Conservation (phyloP, 92 coral and sea anemone species). For the Epizoanthus stellaris region DNA sequence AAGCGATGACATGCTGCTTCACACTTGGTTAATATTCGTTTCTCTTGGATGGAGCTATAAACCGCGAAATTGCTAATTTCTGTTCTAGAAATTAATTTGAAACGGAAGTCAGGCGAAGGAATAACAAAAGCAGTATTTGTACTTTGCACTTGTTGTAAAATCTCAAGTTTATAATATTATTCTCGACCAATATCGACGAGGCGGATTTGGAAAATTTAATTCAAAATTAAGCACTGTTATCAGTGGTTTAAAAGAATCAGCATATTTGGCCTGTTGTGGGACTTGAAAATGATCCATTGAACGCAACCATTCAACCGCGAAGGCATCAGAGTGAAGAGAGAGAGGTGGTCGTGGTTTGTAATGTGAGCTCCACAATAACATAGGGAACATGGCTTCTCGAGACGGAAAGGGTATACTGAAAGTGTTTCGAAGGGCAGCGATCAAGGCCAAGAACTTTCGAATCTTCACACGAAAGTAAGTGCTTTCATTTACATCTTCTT, state of each 20-base stretch:
- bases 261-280: neutral
- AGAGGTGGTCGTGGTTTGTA: neutral
- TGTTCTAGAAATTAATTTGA: slow-evolving; percentile 16
- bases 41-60: slow-evolving; percentile 8
- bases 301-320: slow-evolving; percentile 21
- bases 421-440: slow-evolving; percentile 84
- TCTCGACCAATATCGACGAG: neutral
- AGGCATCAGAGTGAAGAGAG: neutral
- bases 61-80: neutral
- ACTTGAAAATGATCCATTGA: neutral
- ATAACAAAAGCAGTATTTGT: neutral
- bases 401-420: slow-evolving; percentile 60
- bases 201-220: neutral
- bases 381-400: slow-evolving; percentile 55
- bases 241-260: neutral
- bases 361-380: slow-evolving; percentile 5
- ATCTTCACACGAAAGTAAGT: slow-evolving; percentile 82
- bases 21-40: slow-evolving; percentile 8
- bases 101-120: slow-evolving; percentile 1
- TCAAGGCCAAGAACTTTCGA: slow-evolving; percentile 84
- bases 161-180: too few species aligned
- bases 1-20: slow-evolving; percentile 23
- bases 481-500: neutral
- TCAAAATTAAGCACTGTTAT: neutral
- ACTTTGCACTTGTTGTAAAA: neutral